Evolutionary conservation across 2,113 vertebrate genomes (phyloP), one percentile per base, ranked within the genome.

Genomic region (Notarius lentiginosus): DNA sequence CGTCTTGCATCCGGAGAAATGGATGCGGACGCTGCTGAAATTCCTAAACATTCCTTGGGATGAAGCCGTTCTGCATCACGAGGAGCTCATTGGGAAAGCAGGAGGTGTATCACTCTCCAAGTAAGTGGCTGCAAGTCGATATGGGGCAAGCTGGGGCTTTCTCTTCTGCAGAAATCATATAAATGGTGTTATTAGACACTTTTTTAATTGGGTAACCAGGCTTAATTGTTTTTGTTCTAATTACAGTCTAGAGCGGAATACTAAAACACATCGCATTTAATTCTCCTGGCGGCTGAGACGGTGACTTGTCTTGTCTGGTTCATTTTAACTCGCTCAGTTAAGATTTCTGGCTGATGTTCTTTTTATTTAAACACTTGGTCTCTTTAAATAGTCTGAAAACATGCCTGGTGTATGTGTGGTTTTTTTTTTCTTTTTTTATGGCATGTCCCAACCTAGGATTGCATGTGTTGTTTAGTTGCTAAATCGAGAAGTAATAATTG

Each of bases 21-120:
- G 98, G 98, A 98, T 99, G 97, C 95, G 95, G 91, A 98, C 96
- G 0, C 96, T 99, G 30, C 91, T 99, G 51, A 97, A 97, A 87
- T 99, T 99, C 91, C 97, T 99, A 9, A 94, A 91, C 63, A 94
- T 99, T 92, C 97, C 98, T 0, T 99, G 98, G 98, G 96, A 97
- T 87, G 95, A 97, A 24, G 96, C 97, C 0, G 98, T 99, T 51
- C 93, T 99, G 89, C 98, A 97, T 91, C 98, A 99, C 0, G 98
- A 99, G 90, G 97, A 99, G 82, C 97, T 99, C 94, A 99, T 99
- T 75, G 98, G 98, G 47, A 99, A 99, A 94, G 97, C 95, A 6
- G 98, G 98, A 47, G 98, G 98, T 65, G 98, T 99, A 55, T 99
- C 97, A 7, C 97, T 99, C 55, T 99, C 98, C 12, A 99, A 99